Base-by-base conservation (phyloP, 2,888 invertebrate species). In the Eilema griseolum region DNA sequence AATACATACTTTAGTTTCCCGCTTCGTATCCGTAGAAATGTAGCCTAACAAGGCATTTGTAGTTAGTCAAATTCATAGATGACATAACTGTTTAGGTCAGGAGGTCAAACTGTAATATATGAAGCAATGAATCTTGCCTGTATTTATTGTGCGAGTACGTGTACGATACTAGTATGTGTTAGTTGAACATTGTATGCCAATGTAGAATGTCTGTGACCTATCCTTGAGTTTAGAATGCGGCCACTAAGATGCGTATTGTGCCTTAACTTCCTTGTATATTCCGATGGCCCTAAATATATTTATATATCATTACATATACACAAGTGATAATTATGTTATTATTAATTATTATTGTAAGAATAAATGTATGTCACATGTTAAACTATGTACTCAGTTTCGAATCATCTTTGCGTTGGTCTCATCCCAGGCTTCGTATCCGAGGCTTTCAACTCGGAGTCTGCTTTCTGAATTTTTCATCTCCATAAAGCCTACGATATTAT, bases 61-160 rank as follows among this genome's bases (percentile, higher is more conserved):
- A 52, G 10, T 8, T 52, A n/a, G n/a, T 52, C n/a, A 52, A 52
- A n/a, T 52, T 2, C 23, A n/a, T 60, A 11, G 24, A 37, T 41
- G 37, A 12, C n/a, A 28, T 4, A 61, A 7, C 7, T 61, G 24
- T 20, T 41, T 10, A 33, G 20, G 16, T 24, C 33, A 56, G 33
- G n/a, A 46, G 20, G 23, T 31, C 14, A 24, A 59, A 24, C 28
- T 20, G 23, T 63, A 37, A 57, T 41, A 31, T 46, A 14, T 14
- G 24, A 67, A 67, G 23, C 31, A 61, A 28, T 41, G 26, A 68
- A 52, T 81, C 83, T 83, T 83, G 83, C 83, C 81, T 77, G 70
- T 83, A 86, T 86, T 85, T 86, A 85, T 84, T 83, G 72, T 71
- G 70, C 71, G 66, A 72, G 62, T 31, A 60, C 23, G 68, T 72